Percentiles rank a stretch among this genome's conserved stretches.
Conservation (phyloP, 53 echinoderm and acorn worm species). For the Temnopleurus reevesii region DNA sequence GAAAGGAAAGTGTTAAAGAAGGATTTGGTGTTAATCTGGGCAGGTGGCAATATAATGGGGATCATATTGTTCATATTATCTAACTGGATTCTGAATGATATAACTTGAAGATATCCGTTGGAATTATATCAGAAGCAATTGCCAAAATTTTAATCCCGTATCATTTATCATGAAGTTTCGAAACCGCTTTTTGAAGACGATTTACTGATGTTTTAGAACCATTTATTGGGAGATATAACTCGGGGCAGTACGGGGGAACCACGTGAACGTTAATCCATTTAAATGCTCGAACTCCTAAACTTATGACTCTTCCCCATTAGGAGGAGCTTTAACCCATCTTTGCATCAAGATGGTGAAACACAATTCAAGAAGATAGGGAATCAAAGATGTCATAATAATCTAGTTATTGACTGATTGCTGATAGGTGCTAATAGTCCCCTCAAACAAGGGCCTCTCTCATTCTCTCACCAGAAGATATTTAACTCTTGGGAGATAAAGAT, state of each 20-base stretch:
- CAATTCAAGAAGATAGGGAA: background rate
- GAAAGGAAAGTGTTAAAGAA: background rate
- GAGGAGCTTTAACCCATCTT: background rate
- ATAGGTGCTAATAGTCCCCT: constrained; percentile 29
- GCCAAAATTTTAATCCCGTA: background rate
- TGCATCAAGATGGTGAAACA: background rate
- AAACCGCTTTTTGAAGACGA: background rate
- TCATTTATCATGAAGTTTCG: background rate
- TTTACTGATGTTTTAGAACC: background rate
- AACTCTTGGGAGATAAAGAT: background rate
- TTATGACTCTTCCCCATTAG: background rate
- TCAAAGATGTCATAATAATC: constrained; percentile 2
- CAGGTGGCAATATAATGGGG: background rate
- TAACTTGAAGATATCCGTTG: background rate
- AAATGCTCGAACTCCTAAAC: background rate
- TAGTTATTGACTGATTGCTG: constrained; percentile 11
- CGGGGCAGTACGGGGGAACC: background rate
- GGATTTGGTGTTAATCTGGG: background rate
- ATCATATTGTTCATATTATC: background rate
- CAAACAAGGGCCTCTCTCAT: background rate
- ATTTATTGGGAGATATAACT: background rate
- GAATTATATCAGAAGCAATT: background rate
- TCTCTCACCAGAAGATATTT: constrained; percentile 16
- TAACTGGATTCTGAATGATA: background rate
- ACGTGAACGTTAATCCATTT: background rate